Evolutionary conservation across 2,797 vertebrate species (phyloP).

Genomic region (Anniella stebbinsi): DNA sequence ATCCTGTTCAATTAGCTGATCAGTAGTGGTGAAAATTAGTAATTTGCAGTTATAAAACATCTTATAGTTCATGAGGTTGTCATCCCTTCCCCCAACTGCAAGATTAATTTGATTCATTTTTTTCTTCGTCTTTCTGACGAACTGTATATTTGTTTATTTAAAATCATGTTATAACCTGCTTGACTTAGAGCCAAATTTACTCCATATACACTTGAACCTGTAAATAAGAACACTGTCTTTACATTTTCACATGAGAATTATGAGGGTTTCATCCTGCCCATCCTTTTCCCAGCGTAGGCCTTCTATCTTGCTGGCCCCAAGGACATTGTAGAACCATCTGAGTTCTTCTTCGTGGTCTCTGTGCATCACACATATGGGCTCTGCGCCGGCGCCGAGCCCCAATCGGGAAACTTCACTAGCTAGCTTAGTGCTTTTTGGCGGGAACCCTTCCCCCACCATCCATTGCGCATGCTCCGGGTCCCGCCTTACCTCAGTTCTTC

Average conservation of each 20-base stretch:
- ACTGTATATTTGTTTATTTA: background rate
- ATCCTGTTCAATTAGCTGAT: constrained; percentile 72
- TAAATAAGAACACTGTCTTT: background rate
- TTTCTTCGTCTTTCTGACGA: background rate
- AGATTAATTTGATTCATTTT: constrained; percentile 41
- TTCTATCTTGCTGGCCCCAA: too few relatives aligned
- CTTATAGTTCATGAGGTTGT: constrained; percentile 57
- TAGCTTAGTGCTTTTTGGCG: too few relatives aligned
- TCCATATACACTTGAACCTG: background rate
- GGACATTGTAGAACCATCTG: too few relatives aligned
- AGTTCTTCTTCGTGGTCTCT: too few relatives aligned
- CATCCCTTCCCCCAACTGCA: constrained; percentile 46
- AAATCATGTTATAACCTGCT: background rate
- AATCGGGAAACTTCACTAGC: too few relatives aligned
- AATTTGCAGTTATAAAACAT: constrained; percentile 71
- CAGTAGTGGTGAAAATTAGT: constrained; percentile 61
- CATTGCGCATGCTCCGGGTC: too few relatives aligned
- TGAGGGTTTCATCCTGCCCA: background rate
- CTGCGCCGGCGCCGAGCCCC: too few relatives aligned
- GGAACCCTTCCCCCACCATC: too few relatives aligned
- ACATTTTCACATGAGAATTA: background rate
- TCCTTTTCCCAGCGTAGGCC: background rate
- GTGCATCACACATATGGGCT: too few relatives aligned
- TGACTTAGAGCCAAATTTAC: background rate
- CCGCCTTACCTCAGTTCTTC: too few relatives aligned